Base-by-base conservation (phyloP, 2,888 invertebrate species). In the Aporophyla nigra region DNA sequence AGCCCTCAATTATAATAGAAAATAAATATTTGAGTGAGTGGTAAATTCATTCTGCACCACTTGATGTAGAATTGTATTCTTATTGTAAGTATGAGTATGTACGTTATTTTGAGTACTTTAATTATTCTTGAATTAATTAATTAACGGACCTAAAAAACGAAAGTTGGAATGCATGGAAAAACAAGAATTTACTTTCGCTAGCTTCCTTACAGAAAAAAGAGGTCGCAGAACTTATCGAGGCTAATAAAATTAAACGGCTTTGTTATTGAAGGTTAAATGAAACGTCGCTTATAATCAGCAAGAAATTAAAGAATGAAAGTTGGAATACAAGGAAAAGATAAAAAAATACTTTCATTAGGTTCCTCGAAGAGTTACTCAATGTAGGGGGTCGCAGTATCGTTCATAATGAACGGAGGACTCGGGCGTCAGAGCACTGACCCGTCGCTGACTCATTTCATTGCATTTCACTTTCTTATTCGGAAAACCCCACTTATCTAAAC, bases 401-500 rank as follows among this genome's bases (percentile, higher is more conserved):
- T 61, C 63, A 74, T 76, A 82, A 78, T 76, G 80, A 76, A 71
- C 71, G 33, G 87, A 89, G 88, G 88, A 89, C 83, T 77, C 77
- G 33, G 61, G 76, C 80, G 76, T 61, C 85, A 80, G 90, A 89
- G 86, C 90, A 89, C 74, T 91, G 92, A 90, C 90, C 89, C 76
- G 76, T 54, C 78, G 71, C 80, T 92, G 92, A 91, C 86, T 90
- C 92, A 91, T 86, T 86, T 86, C 85, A 91, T 90, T 80, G 85
- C 90, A 92, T 93, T 93, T 93, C 94, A 94, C 94, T 95, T 95
- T 95, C 95, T 90, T 91, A 89, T 92, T 90, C 90, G 82, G 89
- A 86, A 84, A 89, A 90, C 86, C 86, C 86, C 89, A 80, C 85
- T 71, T 82, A 79, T 79, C 80, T 73, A 65, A 78, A 77, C 71